Evolutionary conservation across 1,140 invertebrate species (phyloP).

Genomic region (Augochlora pura): DNA sequence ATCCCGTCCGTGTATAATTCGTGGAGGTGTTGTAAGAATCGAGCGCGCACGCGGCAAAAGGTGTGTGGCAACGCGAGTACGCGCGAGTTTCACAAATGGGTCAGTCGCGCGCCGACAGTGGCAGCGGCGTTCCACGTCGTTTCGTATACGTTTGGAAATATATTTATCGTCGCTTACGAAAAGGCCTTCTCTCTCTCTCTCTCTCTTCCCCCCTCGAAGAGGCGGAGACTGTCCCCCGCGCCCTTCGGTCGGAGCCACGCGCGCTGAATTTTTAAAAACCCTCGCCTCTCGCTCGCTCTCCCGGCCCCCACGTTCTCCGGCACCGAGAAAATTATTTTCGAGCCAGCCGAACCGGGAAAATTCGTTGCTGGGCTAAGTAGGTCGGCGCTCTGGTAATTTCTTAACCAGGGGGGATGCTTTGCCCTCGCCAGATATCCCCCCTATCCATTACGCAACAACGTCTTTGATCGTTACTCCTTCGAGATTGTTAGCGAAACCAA

Average conservation of each 20-base stretch:
- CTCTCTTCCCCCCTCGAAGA: neutral
- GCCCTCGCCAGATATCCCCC: too few relatives aligned
- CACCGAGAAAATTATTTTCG: neutral
- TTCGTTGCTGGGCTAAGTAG: neutral
- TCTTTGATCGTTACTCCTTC: too few relatives aligned
- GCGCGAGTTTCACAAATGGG: conserved; percentile 73
- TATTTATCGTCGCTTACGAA: conserved; percentile 69
- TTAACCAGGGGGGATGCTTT: neutral
- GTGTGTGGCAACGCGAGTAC: conserved; percentile 63
- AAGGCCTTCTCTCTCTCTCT: conserved; percentile 43
- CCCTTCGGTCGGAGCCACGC: conserved; percentile 18
- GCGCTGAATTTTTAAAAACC: conserved; percentile 44
- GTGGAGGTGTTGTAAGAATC: conserved; percentile 66
- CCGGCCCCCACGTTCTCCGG: neutral
- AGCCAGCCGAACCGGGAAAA: neutral
- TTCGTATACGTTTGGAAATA: conserved; percentile 62
- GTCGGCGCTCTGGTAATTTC: neutral
- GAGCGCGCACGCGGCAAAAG: conserved; percentile 44
- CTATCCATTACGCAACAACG: too few relatives aligned
- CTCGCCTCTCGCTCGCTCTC: neutral
- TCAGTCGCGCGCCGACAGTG: conserved; percentile 48
- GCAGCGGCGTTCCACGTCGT: conserved; percentile 44
- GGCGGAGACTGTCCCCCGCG: neutral
- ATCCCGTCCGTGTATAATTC: conserved; percentile 51
- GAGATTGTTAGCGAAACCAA: too few relatives aligned